These are phyloP conservation scores for Notiomystis cincta DNA, from an alignment of 2,113 vertebrate species.

Conservation along the genomic window DNA sequence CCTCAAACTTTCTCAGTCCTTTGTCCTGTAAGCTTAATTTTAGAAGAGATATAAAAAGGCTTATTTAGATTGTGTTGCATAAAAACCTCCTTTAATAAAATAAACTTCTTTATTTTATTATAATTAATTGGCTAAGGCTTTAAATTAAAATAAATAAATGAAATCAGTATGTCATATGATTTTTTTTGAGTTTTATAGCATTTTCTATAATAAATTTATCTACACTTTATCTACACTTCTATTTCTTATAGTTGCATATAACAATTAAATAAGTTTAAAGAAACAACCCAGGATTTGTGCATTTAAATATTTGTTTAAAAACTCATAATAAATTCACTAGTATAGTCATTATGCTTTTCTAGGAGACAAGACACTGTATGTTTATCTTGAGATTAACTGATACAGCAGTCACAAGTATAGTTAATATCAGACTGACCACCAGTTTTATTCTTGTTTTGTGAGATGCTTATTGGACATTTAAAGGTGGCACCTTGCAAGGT, in stretches of 20 bases:
- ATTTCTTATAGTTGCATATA: not conserved
- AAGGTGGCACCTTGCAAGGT: not conserved
- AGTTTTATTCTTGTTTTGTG: not conserved
- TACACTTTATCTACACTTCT: not conserved
- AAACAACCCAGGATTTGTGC: fast-evolving
- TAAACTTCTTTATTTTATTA: not conserved
- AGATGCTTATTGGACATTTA: not conserved
- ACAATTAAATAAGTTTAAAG: not conserved
- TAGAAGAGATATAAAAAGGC: not conserved
- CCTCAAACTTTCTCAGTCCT: not conserved
- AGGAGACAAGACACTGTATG: not conserved
- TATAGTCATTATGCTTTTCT: not conserved
- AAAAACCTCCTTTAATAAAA: not conserved
- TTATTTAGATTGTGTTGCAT: not conserved
- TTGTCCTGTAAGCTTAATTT: not conserved
- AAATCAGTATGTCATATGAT: not conserved
- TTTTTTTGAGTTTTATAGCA: not conserved
- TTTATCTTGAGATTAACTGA: not conserved
- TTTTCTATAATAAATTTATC: not conserved
- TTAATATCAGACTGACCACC: not conserved
- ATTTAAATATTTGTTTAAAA: not conserved
- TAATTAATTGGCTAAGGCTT: not conserved
- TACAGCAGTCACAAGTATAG: not conserved
- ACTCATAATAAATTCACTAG: not conserved
- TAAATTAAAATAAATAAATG: not conserved